Base-by-base conservation (phyloP, 2,888 invertebrate genomes). In the Erannis defoliaria region DNA sequence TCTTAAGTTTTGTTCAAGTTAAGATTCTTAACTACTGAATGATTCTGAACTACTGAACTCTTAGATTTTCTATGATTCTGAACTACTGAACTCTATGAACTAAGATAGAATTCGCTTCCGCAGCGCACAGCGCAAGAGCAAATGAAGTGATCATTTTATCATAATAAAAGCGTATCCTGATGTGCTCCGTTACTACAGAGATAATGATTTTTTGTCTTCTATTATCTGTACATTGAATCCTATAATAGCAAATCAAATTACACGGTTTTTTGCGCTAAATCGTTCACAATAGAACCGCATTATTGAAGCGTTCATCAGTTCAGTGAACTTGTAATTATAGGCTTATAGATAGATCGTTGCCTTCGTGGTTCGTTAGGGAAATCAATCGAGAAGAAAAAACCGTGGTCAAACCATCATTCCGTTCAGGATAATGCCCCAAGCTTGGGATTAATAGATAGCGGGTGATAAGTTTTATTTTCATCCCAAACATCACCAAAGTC, bases 351-450 rank as follows among this genome's bases (percentile, higher is more conserved):
- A 64, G 66, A 61, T 67, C 65, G 65, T 59, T 68, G 70, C 61
- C 67, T 72, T 73, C 72, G 40, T 29, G 56, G 46, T 46, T 61
- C 50, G 37, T 79, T 77, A 80, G 62, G 42, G 64, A 55, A 66
- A 73, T 75, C 71, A 73, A 75, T 71, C 68, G 70, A 60, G 3
- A 14, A 48, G 49, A 65, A 70, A 68, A 71, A 53, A 55, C 38
- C 46, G 40, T 55, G 53, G 29, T 38, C 37, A 49, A 55, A 49
- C 33, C 14, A 35, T 38, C 29, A 51, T 51, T 51, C 59, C 35
- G 8, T 19, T 12, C 23, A 54, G 55, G 57, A 57, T 64, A 60
- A 64, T 60, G 60, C 43, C 49, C 50, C 42, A 45, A 18, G 23
- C 5, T 56, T 33, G 16, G 16, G 35, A 43, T 3, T 21, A 6